Evolutionary conservation across 2,888 invertebrate species (phyloP).

Genomic region (Nemotelus pantherinus): DNA sequence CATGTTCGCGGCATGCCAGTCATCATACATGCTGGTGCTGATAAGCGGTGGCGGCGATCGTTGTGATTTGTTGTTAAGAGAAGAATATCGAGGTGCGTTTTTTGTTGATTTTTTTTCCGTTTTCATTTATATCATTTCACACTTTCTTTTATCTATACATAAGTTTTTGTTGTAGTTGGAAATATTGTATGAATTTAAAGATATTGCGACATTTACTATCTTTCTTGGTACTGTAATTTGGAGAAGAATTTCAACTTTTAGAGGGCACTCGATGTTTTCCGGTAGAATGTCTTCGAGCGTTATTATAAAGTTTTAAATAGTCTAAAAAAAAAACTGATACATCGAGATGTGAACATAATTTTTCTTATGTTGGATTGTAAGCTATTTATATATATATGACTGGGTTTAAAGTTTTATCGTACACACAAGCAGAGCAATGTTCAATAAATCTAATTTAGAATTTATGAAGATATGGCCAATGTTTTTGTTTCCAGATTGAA

Average conservation of each 20-base stretch:
- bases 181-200: too few species aligned
- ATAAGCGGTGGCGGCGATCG: too few species aligned
- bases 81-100: not conserved
- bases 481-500: not conserved
- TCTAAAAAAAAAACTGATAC: too few species aligned
- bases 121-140: too few species aligned
- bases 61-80: not conserved
- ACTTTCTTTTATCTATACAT: too few species aligned
- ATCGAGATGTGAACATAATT: not conserved
- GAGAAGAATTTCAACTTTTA: too few species aligned
- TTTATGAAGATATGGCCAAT: conserved; percentile 23
- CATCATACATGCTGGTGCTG: not conserved
- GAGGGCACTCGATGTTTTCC: too few species aligned
- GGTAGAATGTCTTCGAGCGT: too few species aligned
- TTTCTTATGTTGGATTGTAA: not conserved
- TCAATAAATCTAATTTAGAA: conserved; percentile 39
- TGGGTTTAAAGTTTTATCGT: conserved; percentile 11
- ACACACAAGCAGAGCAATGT: conserved; percentile 40
- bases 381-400: not conserved
- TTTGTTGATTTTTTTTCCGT: conserved; percentile 3
- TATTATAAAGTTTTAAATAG: too few species aligned
- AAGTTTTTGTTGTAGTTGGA: too few species aligned
- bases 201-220: too few species aligned
- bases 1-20: not conserved
- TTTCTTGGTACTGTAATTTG: too few species aligned